Evolutionary conservation across 1,140 invertebrate genomes (phyloP), one percentile per base, ranked within the genome.

Genomic region (Sesamia nonagrioides): DNA sequence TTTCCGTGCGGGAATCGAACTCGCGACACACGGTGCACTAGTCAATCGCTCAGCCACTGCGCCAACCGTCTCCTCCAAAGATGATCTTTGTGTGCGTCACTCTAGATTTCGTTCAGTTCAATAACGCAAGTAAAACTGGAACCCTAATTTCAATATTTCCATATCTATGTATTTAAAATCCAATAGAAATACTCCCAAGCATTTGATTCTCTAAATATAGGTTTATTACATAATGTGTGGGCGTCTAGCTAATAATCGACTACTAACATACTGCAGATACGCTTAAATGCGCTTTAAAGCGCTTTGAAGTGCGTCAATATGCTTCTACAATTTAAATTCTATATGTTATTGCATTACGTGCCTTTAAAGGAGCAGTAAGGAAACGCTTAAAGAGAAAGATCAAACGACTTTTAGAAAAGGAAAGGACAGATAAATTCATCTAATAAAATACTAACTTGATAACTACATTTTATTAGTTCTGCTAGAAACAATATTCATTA

Each of bases 261-360:
- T 37, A 61, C 37, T 13, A 37, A 2, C 8, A 42, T 9, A 18
- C 27, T 61, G 21, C 21, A 58, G 45, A 27, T 27, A 27, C 13
- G 45, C 2, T n/a, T n/a, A 8, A 63, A n/a, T 40, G 60, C 60
- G n/a, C n/a, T 56, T 17, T 54, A 54, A 7, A 61, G 58, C 35
- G 11, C 58, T 7, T 17, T 1, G 7, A 40, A 8, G 6, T 2
- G 37, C 60, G 40, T 63, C n/a, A 63, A 18, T 40, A 33, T 18
- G 35, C 60, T 56, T 56, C 4, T 56, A 63, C 60, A 63, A 63
- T 63, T 63, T 63, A 17, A 63, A 63, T 61, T 63, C 60, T 40
- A 40, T 40, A 35, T n/a, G 33, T 40, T 63, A 63, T 63, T 63
- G 60, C 33, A 15, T 63, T 40, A 63, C 60, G 60, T 63, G 60